Evolutionary conservation across 2,888 invertebrate genomes (phyloP), one percentile per base, ranked within the genome.

Genomic region (Gastrophysa polygoni): DNA sequence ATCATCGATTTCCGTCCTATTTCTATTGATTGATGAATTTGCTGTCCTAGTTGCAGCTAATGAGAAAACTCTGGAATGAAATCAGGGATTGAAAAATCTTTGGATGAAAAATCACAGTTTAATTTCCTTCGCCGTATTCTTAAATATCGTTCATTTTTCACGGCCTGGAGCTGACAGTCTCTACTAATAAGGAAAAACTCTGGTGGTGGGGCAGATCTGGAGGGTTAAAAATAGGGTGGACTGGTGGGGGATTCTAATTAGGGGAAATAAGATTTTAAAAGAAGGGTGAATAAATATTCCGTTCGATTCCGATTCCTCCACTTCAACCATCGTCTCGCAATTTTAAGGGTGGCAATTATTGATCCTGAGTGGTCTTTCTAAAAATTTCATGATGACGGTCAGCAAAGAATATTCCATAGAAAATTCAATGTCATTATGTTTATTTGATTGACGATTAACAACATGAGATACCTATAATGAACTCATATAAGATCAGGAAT

Each of bases 101-200:
- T 57, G 61, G 62, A 64, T 75, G 74, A 75, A 75, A 75, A 75
- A 75, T 75, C 74, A 70, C 71, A 65, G 71, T 72, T 74, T 74
- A 74, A 74, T 75, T 73, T 75, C 73, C 73, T 69, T 64, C 67
- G 58, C 71, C 68, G 73, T 68, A 73, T 74, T 75, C 75, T 75
- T 75, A 75, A 75, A 76, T 75, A 73, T 74, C 74, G 66, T 70
- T 76, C 76, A 75, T 77, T 77, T 77, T 77, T 77, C 76, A 76
- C 68, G 67, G 72, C 70, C 74, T 75, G 76, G 62, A 69, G 70
- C 75, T 76, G 76, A 77, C 76, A 74, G 75, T 67, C 74, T 74
- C 73, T 66, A 59, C 61, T 66, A 66, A 66, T 66, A 63, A 69
- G 68, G 38, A 70, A 70, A 70, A 70, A 70, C 66, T 68, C 60